These are phyloP conservation scores for Leptura quadrifasciata DNA, from an alignment of 2,888 invertebrate species.

Conservation along the genomic window DNA sequence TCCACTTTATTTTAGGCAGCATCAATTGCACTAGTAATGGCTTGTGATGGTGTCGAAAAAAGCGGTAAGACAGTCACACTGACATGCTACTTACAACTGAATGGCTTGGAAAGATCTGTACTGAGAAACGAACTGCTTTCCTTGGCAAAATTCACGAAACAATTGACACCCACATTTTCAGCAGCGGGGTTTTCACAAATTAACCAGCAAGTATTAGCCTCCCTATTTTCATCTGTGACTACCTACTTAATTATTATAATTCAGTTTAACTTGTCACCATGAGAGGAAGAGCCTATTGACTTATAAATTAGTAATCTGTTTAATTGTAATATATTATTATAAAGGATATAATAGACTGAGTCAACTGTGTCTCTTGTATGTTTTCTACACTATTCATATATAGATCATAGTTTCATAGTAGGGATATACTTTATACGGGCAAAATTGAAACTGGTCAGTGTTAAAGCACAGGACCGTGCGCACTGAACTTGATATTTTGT, in stretches of 20 bases:
- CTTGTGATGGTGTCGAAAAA: conserved; percentile 42
- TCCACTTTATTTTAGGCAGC: conserved; percentile 39
- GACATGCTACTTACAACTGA: conserved; percentile 20
- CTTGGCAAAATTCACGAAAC: conserved; percentile 46
- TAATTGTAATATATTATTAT: no score
- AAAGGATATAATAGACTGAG: no score
- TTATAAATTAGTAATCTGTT: neutral
- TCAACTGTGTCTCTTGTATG: no score
- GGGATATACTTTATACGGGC: no score
- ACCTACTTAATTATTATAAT: conserved; percentile 50
- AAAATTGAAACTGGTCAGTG: no score
- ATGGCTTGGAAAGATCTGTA: conserved; percentile 23
- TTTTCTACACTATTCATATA: no score
- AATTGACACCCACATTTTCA: conserved; percentile 44
- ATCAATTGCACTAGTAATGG: conserved; percentile 36
- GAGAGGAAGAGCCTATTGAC: neutral
- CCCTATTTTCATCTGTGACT: conserved; percentile 44
- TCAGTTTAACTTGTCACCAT: conserved; percentile 36
- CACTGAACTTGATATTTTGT: no score
- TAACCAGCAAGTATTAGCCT: conserved; percentile 44
- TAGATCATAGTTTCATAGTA: no score
- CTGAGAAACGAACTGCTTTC: conserved; percentile 43
- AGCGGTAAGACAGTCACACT: conserved; percentile 36
- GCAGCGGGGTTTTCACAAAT: conserved; percentile 49
- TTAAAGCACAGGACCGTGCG: no score